Evolutionary conservation across 2,113 vertebrate species (phyloP), one percentile per base, ranked within the genome.

Genomic region (Empidonax traillii): DNA sequence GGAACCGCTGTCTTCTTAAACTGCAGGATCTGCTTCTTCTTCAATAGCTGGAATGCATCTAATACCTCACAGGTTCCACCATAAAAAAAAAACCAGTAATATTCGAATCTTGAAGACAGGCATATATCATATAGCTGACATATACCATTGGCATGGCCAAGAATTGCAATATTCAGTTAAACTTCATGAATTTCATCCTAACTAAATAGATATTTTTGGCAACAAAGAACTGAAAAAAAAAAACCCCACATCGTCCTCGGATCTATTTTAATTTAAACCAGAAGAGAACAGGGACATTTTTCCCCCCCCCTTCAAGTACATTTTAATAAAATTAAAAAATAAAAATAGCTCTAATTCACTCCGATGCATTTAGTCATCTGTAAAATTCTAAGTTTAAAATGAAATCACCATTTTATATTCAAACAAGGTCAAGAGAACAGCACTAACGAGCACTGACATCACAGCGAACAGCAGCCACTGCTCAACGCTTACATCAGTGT

Each of bases 381-480:
- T 82, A 97, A 97, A 98, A 94, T 96, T 97, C 85, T 83, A 93
- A 97, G 96, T 97, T 97, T 96, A 93, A 97, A 98, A 96, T 97
- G 94, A 97, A 98, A 96, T 72, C 91, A 90, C 86, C 96, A 90
- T 95, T 96, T 97, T 96, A 94, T 96, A 96, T 95, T 94, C 94
- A 94, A 96, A 97, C 97, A 97, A 98, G 96, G 97, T 97, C 97
- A 98, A 95, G 93, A 90, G 89, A 96, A 97, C 92, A 92, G 92
- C 95, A 95, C 97, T 96, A 96, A 93, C 89, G 66, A 95, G 89
- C 31, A 39, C 94, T 97, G 97, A 97, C 98, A 98, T 98, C 97
- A 97, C 94, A 97, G 94, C 24, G 90, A 95, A 72, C 66, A 93
- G 94, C 97, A 97, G 93, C 95, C 78, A 74, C 95, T 79, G 85